These are phyloP conservation scores for Oscheius sp. DNA, from an alignment of 2,888 invertebrate genomes.

Conservation along the genomic window DNA sequence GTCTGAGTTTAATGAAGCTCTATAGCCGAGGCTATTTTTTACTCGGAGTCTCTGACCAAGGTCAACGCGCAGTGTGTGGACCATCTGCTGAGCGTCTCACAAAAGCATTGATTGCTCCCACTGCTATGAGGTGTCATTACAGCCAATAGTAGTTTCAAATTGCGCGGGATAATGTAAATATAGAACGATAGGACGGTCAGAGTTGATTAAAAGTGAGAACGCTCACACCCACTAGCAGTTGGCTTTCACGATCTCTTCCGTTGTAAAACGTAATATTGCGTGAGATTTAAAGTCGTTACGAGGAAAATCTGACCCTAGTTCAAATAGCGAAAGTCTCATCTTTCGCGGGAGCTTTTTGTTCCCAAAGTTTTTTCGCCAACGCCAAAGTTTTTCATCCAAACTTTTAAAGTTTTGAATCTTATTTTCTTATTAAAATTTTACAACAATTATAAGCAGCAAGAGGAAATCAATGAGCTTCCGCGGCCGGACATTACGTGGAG, in stretches of 20 bases:
- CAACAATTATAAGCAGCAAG: neutral
- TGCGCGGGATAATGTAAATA: too few species aligned
- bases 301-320: too few species aligned
- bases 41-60: conserved; percentile 1
- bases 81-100: conserved; percentile 20
- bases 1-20: too few species aligned
- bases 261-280: neutral
- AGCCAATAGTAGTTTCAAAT: conserved; percentile 2
- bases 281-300: too few species aligned
- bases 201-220: neutral
- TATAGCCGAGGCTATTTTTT: too few species aligned
- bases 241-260: neutral
- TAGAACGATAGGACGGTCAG: too few species aligned
- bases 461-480: conserved; percentile 18
- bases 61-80: conserved; percentile 16
- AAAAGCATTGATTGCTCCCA: conserved; percentile 22
- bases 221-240: neutral
- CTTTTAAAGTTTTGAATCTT: neutral
- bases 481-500: conserved; percentile 11
- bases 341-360: too few species aligned
- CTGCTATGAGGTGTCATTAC: conserved; percentile 20
- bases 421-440: neutral
- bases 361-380: too few species aligned
- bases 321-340: too few species aligned
- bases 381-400: too few species aligned